These are phyloP conservation scores for Caranx melampygus DNA, from an alignment of 2,113 vertebrate genomes.

Conservation along the genomic window DNA sequence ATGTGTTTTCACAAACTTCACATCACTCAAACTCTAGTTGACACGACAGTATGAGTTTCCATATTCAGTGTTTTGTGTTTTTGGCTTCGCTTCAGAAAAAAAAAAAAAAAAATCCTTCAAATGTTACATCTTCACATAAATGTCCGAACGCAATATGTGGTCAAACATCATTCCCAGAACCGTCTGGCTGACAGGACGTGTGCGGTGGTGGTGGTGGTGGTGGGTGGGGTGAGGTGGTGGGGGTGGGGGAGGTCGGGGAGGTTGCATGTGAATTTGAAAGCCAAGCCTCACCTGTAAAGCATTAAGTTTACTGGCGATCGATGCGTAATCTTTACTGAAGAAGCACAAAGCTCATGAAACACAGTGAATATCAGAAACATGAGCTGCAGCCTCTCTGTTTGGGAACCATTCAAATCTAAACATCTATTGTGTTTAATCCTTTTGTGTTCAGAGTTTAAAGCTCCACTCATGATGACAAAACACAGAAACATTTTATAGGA, in stretches of 20 bases:
- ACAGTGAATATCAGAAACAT: not conserved
- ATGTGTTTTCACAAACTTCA: not conserved
- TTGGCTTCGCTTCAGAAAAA: not conserved
- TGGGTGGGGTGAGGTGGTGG: too few relatives aligned
- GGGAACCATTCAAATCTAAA: too few relatives aligned
- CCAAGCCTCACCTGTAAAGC: conserved; percentile 15
- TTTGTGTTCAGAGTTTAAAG: too few relatives aligned
- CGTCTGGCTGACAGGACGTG: not conserved
- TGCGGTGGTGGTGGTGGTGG: too few relatives aligned
- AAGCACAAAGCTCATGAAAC: not conserved
- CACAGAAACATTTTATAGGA: too few relatives aligned
- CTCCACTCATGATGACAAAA: too few relatives aligned
- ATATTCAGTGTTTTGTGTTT: conserved; percentile 3
- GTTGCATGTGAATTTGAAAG: conserved; percentile 11
- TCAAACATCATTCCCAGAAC: conserved; percentile 11
- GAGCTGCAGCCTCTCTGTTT: not conserved
- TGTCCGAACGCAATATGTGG: conserved; percentile 5
- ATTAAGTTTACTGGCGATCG: conserved; percentile 10
- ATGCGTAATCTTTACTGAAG: not conserved
- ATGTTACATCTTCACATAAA: conserved; percentile 12
- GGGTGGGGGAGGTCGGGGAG: not conserved
- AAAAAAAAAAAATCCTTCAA: conserved; percentile 10
- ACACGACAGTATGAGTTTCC: conserved; percentile 9
- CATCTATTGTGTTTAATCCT: too few relatives aligned
- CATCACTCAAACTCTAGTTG: conserved; percentile 6